Base-by-base conservation (phyloP, 2,113 vertebrate genomes). In the Caloenas nicobarica region DNA sequence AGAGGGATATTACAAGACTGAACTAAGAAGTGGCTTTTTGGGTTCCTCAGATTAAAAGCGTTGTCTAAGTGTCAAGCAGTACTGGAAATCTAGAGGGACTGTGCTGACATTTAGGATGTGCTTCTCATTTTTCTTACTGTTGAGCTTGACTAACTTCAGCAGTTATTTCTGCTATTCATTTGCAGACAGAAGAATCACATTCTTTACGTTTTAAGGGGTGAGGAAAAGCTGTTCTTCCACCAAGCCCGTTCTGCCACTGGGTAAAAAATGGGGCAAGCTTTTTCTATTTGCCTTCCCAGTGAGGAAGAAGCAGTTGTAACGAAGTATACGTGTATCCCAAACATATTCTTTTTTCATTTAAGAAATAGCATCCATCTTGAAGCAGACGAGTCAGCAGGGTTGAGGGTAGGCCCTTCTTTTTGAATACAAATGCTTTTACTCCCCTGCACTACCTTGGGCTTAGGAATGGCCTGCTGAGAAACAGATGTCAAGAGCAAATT, bases 21-120 rank as follows among this genome's bases (percentile, higher is more conserved):
- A 89, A 73, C 82, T 81, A 77, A 78, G 85, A 86, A 62, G 51
- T 84, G 86, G 60, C 79, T 76, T 91, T 96, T 93, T 83, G 79
- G 81, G 74, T 38, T 84, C 60, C 42, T 94, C 36, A 48, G 60
- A 83, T 95, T 85, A 88, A 94, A 87, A 73, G 19, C 38, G 36
- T 33, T 88, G 58, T 77, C 34, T 36, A 68, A 81, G 81, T 90
- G 81, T 70, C 81, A 95, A 72, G 53, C 78, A 77, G 73, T 58
- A 82, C 62, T 82, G 57, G 72, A 96, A 86, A 82, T 86, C 89
- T 89, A 29, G 71, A 80, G 73, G 73, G 81, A 86, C 66, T 2
- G 5, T 50, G 48, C 64, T 93, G 85, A 91, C 42, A 62, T 91
- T 95, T 93, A 83, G 87, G 85, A 89, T 66, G 31, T 42, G 33